Evolutionary conservation across 2,797 vertebrate genomes (phyloP).

Genomic region (Clamator glandarius): DNA sequence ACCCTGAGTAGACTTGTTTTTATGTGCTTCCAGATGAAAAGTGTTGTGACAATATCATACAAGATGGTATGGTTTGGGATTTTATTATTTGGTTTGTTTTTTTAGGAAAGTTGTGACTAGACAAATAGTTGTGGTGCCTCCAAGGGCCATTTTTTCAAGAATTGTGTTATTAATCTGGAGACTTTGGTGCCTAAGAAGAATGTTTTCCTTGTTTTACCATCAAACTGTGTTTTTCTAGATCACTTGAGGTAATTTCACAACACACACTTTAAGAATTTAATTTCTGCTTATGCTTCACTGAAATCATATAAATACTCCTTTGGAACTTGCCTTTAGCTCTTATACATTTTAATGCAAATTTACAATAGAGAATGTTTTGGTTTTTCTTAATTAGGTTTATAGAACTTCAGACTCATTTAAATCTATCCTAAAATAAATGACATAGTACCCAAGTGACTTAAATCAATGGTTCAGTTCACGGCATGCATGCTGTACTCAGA

Average conservation of each 20-base stretch:
- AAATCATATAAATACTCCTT: background rate
- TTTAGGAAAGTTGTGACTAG: background rate
- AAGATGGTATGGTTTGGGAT: background rate
- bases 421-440: background rate
- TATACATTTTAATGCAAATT: slow-evolving; percentile 23
- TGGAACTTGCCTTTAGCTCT: slow-evolving; percentile 3
- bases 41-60: background rate
- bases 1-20: background rate
- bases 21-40: background rate
- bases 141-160: background rate
- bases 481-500: background rate
- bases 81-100: background rate
- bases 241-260: background rate
- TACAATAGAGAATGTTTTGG: background rate
- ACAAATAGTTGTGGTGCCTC: background rate
- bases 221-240: background rate
- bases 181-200: background rate
- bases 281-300: background rate
- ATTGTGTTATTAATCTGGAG: background rate
- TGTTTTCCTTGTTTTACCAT: background rate
- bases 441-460: background rate
- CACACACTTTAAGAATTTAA: background rate
- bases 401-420: slow-evolving; percentile 14
- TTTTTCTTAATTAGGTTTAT: slow-evolving; percentile 11
- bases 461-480: background rate